Percentiles rank a stretch among this genome's conserved stretches.
phyloP scores from a whole-genome alignment of 2,797 vertebrate genomes.

The Myotis pilosus region DNA sequence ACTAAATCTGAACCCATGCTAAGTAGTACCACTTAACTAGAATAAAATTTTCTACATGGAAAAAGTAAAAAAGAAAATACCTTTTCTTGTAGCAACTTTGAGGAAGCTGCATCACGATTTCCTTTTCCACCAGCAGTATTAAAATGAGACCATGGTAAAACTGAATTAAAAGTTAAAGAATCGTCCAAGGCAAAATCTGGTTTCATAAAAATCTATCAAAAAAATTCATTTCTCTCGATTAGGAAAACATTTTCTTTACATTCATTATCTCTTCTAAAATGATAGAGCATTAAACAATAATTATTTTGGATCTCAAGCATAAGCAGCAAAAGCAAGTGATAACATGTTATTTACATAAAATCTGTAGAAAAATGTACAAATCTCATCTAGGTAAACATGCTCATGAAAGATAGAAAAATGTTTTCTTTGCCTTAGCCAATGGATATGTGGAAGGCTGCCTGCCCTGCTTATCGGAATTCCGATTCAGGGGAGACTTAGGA shows the following conservation, averaged over 20 bases:
- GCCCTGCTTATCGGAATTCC: too few species aligned
- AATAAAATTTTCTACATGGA: background rate
- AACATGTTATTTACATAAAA: slow-evolving; percentile 16
- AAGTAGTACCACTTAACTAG: slow-evolving; percentile 19
- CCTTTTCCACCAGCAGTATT: slow-evolving; percentile 92
- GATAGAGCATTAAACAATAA: slow-evolving; percentile 39
- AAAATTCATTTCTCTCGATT: slow-evolving; percentile 72
- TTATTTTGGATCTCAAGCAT: slow-evolving; percentile 42
- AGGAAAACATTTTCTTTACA: slow-evolving; percentile 61
- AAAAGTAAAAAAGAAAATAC: slow-evolving; percentile 80
- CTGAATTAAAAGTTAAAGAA: slow-evolving; percentile 92
- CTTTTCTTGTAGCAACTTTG: slow-evolving; percentile 97
- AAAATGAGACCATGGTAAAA: slow-evolving; percentile 99
- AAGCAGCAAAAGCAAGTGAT: slow-evolving; percentile 45
- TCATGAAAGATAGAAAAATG: slow-evolving; percentile 11
- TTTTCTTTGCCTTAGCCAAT: slow-evolving; percentile 12
- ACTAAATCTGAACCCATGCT: slow-evolving; percentile 43
- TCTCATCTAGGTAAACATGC: slow-evolving; percentile 28
- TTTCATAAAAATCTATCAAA: slow-evolving; percentile 96
- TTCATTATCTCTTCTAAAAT: slow-evolving; percentile 41
- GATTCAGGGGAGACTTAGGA: too few species aligned
- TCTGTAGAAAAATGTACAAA: background rate
- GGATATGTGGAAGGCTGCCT: too few species aligned
- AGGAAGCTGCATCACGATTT: slow-evolving; percentile 93
- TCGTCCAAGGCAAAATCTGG: slow-evolving; percentile 98